These are phyloP conservation scores for Ecdyonurus torrentis DNA, from an alignment of 2,888 invertebrate species.

Conservation along the genomic window DNA sequence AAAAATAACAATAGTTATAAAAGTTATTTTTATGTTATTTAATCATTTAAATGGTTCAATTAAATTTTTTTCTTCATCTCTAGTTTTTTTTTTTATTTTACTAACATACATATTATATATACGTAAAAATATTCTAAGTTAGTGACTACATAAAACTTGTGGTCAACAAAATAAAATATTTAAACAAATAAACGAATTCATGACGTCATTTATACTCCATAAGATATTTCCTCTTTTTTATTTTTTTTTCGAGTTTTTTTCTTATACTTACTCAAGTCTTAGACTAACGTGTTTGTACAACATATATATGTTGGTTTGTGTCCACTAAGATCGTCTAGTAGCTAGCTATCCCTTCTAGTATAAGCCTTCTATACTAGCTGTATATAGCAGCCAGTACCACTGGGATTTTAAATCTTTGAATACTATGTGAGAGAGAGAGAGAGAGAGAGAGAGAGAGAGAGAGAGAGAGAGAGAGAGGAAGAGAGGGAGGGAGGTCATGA, in stretches of 20 bases:
- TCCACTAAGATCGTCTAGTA: no score
- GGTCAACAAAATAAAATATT: not conserved
- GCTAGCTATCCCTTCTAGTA: no score
- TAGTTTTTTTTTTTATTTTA: not conserved
- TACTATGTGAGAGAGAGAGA: not conserved
- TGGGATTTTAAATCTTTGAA: constrained; percentile 3
- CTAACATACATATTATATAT: not conserved
- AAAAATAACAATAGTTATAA: no score
- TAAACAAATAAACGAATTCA: not conserved
- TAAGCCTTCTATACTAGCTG: no score
- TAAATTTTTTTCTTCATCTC: no score
- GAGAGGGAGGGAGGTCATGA: not conserved
- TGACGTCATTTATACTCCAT: not conserved
- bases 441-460: not conserved
- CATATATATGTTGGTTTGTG: no score
- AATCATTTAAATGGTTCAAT: no score
- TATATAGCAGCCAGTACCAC: no score
- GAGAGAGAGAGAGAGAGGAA: not conserved
- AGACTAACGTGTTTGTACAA: no score
- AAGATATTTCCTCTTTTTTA: not conserved
- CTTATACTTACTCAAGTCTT: no score
- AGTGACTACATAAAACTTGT: not conserved
- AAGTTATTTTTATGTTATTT: no score
- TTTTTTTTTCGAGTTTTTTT: not conserved
- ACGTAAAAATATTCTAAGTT: no score